Percentiles rank a stretch among this genome's conserved stretches.
Evolutionary conservation across 2,113 vertebrate genomes (phyloP).

Genomic region (Pristiophorus japonicus): DNA sequence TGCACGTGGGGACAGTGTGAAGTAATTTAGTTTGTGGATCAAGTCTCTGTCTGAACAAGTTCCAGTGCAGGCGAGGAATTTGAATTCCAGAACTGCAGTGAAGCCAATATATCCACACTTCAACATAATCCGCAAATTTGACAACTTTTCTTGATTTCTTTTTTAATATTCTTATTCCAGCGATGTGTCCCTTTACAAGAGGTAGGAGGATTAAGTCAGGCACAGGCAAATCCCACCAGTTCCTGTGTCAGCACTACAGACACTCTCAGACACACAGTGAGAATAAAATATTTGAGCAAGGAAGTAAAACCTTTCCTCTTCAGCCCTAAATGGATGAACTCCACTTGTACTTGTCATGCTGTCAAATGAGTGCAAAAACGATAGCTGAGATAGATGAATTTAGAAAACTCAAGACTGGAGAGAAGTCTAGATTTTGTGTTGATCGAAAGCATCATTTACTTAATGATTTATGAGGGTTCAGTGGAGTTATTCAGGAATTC

Average conservation of each 20-base stretch:
- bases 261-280: neutral
- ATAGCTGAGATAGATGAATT: neutral
- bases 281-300: neutral
- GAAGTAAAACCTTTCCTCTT: neutral
- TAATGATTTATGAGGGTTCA: neutral
- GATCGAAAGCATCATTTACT: neutral
- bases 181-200: neutral
- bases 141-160: neutral
- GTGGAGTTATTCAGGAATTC: neutral
- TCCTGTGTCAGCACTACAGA: neutral
- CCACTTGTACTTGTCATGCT: neutral
- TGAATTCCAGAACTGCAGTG: neutral
- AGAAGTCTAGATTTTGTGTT: neutral
- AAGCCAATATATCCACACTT: neutral
- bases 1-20: neutral
- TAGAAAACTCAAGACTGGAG: neutral
- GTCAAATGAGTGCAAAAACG: neutral
- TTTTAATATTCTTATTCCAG: neutral
- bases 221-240: neutral
- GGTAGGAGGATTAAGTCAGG: neutral
- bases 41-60: neutral
- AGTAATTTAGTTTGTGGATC: neutral
- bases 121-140: neutral
- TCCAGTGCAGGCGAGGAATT: neutral
- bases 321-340: neutral